Conservation (phyloP, 2,888 invertebrate species). For the Perithous albicinctus region DNA sequence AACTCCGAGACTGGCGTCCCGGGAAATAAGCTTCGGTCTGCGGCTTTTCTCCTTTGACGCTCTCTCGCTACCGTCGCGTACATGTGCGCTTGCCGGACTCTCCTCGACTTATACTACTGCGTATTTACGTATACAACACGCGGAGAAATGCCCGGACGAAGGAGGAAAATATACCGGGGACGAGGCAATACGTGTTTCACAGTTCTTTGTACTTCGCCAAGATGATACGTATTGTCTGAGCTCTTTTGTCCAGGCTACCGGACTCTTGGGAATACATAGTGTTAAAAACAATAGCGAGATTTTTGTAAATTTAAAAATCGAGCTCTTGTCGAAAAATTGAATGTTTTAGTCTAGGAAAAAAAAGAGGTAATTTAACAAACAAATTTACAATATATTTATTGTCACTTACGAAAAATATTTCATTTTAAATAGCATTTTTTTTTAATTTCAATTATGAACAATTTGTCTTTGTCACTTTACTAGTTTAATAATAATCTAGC, state of each 20-base stretch:
- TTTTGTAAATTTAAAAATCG: too few species aligned
- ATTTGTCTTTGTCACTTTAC: too few species aligned
- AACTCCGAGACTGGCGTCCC: conserved; percentile 69
- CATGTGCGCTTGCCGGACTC: conserved; percentile 41
- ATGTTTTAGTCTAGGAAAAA: too few species aligned
- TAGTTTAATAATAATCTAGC: too few species aligned
- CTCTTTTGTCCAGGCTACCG: conserved; percentile 30
- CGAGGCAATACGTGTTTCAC: conserved; percentile 4
- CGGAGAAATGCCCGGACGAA: neutral
- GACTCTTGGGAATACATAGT: conserved; percentile 5
- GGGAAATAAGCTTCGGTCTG: conserved; percentile 77
- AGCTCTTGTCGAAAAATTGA: too few species aligned
- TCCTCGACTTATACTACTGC: conserved; percentile 56
- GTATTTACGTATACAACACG: conserved; percentile 1
- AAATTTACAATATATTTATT: too few species aligned
- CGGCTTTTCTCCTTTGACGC: conserved; percentile 77
- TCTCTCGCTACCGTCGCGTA: conserved; percentile 50
- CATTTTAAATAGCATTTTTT: too few species aligned
- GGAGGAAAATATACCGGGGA: conserved; percentile 29
- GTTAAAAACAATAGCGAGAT: too few species aligned
- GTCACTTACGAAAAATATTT: too few species aligned
- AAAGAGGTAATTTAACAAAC: too few species aligned
- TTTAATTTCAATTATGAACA: too few species aligned
- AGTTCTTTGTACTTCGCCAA: conserved; percentile 32
- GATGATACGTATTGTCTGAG: conserved; percentile 51